phyloP scores from a whole-genome alignment of 2,888 invertebrate species.

The Scrobipalpa atriplicella region DNA sequence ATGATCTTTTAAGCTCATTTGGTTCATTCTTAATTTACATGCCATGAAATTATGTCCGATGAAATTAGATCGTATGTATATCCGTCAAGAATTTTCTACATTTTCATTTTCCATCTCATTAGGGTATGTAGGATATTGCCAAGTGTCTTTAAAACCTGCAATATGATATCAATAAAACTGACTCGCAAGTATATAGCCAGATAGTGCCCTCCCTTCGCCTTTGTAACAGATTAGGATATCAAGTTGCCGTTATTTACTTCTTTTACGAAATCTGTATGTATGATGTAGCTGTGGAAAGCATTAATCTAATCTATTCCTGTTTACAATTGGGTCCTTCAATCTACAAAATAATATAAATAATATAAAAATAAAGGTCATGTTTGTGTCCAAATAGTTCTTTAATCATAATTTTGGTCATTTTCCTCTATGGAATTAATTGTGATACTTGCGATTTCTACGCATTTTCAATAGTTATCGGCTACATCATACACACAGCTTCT shows the following conservation, averaged over 20 bases:
- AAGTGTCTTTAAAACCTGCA: neutral
- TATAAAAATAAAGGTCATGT: too few relatives aligned
- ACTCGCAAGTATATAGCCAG: neutral
- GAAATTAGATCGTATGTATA: too few relatives aligned
- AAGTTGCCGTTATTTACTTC: neutral
- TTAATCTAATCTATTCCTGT: neutral
- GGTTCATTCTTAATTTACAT: too few relatives aligned
- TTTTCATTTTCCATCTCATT: neutral
- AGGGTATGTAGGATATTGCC: neutral
- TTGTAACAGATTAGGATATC: neutral
- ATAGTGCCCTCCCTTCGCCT: neutral
- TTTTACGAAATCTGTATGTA: neutral
- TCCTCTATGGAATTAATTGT: too few relatives aligned
- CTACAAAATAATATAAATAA: too few relatives aligned
- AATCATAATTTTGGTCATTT: too few relatives aligned
- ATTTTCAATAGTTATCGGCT: neutral
- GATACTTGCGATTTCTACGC: too few relatives aligned
- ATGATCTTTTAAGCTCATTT: too few relatives aligned
- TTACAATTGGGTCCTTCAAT: too few relatives aligned
- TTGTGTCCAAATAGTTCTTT: too few relatives aligned
- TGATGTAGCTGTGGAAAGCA: neutral
- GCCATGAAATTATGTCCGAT: too few relatives aligned
- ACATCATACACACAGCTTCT: constrained; percentile 18
- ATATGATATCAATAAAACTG: neutral
- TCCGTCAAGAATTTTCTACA: too few relatives aligned